Evolutionary conservation across 2,888 invertebrate species (phyloP).

Genomic region (Callimorpha dominula): DNA sequence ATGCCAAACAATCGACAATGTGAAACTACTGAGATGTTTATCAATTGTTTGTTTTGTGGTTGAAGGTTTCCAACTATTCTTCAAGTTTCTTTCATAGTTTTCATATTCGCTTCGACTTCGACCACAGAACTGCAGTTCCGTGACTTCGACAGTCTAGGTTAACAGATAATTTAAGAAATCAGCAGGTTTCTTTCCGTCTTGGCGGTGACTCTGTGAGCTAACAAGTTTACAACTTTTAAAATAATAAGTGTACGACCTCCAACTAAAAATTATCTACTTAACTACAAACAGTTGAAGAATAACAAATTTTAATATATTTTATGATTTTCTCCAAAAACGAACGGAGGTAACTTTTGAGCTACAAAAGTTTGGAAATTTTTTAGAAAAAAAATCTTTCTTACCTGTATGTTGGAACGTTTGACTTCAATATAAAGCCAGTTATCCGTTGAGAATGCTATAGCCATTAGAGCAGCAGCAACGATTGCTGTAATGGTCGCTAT

Average conservation of each 20-base stretch:
- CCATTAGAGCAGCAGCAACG: constrained; percentile 96
- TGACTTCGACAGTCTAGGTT: constrained; percentile 35
- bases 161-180: constrained; percentile 9
- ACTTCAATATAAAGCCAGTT: constrained; percentile 99
- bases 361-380: not conserved
- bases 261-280: constrained; percentile 21
- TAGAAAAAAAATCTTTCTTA: constrained; percentile 71
- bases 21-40: constrained; percentile 45
- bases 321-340: not conserved
- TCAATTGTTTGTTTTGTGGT: constrained; percentile 41
- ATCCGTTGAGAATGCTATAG: constrained; percentile 98
- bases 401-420: constrained; percentile 95
- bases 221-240: constrained; percentile 18
- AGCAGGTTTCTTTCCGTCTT: constrained; percentile 21
- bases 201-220: constrained; percentile 22
- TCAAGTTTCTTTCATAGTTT: constrained; percentile 29
- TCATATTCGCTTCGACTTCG: constrained; percentile 23
- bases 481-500: constrained; percentile 98
- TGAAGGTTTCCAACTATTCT: constrained; percentile 38
- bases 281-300: not conserved
- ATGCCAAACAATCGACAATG: constrained; percentile 52
- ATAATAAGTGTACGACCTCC: constrained; percentile 21
- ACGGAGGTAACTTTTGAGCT: not conserved
- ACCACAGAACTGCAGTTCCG: too few species aligned
- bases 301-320: not conserved